Percentiles rank a stretch among this genome's conserved stretches.
Evolutionary conservation across 2,797 vertebrate species (phyloP).

Genomic region (Cyprinodon diabolis): DNA sequence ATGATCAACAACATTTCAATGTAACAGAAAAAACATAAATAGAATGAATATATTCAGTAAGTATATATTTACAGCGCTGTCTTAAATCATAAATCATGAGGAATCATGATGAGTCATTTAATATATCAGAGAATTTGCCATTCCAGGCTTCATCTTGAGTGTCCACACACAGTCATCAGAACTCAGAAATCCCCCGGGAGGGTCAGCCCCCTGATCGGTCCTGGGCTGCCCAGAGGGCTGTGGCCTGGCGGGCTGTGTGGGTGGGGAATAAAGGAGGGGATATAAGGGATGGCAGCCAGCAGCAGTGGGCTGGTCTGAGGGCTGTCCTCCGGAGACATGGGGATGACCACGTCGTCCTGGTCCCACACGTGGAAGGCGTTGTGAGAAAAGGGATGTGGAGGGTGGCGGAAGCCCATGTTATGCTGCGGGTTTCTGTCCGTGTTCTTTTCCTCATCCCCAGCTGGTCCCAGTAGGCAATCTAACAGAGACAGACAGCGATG

Average conservation of each 20-base stretch:
- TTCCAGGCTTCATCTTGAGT: background rate
- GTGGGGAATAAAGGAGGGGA: constrained; percentile 80
- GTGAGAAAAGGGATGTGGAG: constrained; percentile 71
- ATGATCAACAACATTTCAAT: background rate
- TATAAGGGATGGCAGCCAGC: constrained; percentile 76
- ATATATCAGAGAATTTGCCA: background rate
- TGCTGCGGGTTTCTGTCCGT: constrained; percentile 47
- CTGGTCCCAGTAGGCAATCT: constrained; percentile 81
- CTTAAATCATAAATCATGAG: background rate
- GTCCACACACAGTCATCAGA: background rate
- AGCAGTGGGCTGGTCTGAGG: constrained; percentile 72
- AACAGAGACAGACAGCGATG: background rate
- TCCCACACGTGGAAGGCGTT: constrained; percentile 84
- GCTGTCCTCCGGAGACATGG: constrained; percentile 63
- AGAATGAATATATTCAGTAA: background rate
- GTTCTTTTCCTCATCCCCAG: constrained; percentile 67
- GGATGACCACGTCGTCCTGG: constrained; percentile 79
- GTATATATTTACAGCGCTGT: background rate
- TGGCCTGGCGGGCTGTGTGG: constrained; percentile 55
- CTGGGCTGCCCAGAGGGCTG: constrained; percentile 53
- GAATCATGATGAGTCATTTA: constrained; percentile 2
- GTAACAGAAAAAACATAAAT: background rate
- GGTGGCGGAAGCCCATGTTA: constrained; percentile 37
- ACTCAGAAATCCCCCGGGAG: constrained; percentile 58
- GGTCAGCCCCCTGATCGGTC: background rate